Evolutionary conservation across 2,888 invertebrate species (phyloP), one percentile per base, ranked within the genome.

Genomic region (Cheilosia urbana): DNA sequence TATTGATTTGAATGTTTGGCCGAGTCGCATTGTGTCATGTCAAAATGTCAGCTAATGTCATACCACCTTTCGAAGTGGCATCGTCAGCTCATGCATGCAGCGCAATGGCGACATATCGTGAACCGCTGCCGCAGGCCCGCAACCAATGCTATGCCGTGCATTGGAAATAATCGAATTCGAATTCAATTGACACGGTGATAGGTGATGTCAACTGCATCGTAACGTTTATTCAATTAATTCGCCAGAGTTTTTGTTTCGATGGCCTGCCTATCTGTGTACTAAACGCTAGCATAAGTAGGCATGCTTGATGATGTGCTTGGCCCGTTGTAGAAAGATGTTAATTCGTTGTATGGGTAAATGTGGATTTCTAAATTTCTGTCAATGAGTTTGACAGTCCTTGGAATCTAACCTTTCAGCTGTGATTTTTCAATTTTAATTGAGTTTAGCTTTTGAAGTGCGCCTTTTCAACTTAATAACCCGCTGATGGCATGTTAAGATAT

Each of bases 41-140:
- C 87, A 78, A 87, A 82, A 82, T 82, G 87, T 82, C 87, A 82
- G 76, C 82, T 82, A 82, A 78, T 87, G 82, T 87, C 87, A 82
- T 87, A 73, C 82, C 85, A 81, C 81, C 85, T 85, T 81, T 85
- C 72, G 63, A 62, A 85, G 76, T 81, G 76, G 71, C 62, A 81
- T 81, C 85, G 85, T 69, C 81, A 76, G 65, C 71, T 51, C 62
- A 65, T 85, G 71, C 79, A 80, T 80, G 76, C 76, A 76, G 37
- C 60, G 27, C 60, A 30, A 68, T 77, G 77, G 77, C 69, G 60
- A 76, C 58, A 66, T 30, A 76, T 19, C 17, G 55, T 57, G 27
- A 45, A 47, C 42, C 47, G 47, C 30, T 19, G 47, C 17, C 42
- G 45, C 42, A 4, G 34, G 2, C n/a, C 27, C 9, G 21, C 27